Evolutionary conservation across 92 coral and sea anemone genomes (phyloP).

Genomic region (Virgularia gustaviana): DNA sequence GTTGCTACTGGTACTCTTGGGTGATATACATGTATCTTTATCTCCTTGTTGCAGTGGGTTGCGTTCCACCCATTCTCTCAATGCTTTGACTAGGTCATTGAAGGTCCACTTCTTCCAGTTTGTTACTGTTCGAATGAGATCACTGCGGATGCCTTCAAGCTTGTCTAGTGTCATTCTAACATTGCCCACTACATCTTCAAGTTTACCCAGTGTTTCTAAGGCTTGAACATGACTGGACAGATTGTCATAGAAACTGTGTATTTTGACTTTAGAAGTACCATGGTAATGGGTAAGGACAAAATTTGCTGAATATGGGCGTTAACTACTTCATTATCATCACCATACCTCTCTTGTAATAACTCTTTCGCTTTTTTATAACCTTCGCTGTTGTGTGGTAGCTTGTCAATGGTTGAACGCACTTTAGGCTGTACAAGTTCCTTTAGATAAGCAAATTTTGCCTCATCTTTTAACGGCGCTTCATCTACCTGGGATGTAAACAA

Average conservation of each 20-base stretch:
- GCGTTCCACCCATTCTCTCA: not conserved
- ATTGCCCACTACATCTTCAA: too few species aligned
- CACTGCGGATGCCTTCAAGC: too few species aligned
- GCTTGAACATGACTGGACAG: too few species aligned
- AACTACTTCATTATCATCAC: not conserved
- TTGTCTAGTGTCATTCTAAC: too few species aligned
- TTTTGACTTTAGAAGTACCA: not conserved
- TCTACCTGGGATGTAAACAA: not conserved
- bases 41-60: not conserved
- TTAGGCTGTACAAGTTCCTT: not conserved
- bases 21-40: not conserved
- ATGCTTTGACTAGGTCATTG: too few species aligned
- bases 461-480: not conserved
- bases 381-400: slow-evolving; percentile 3
- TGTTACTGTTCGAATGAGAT: too few species aligned
- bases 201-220: too few species aligned
- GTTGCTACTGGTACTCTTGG: too few species aligned
- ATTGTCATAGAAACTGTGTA: too few species aligned
- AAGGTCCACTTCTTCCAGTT: too few species aligned
- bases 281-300: not conserved
- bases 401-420: not conserved
- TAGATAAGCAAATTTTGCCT: not conserved
- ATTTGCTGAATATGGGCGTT: not conserved
- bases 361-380: not conserved
- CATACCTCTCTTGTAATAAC: not conserved